Evolutionary conservation across 2,888 invertebrate species (phyloP).

Genomic region (Anodontia alba): DNA sequence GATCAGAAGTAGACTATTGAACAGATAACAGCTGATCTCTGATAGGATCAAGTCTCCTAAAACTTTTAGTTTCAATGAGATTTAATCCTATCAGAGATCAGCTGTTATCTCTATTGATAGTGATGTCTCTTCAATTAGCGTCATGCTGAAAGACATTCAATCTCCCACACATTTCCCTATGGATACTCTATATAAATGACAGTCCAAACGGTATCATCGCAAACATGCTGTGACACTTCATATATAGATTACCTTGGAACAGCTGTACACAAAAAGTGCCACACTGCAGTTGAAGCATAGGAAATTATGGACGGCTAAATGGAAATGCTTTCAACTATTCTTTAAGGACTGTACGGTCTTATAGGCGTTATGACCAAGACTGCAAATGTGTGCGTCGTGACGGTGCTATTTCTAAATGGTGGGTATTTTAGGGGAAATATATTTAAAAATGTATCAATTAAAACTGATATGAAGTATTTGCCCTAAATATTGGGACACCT

Average conservation of each 20-base stretch:
- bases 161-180: slow-evolving; percentile 2
- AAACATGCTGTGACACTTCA: background rate
- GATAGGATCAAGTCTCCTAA: background rate
- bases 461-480: too few species aligned
- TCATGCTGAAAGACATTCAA: background rate
- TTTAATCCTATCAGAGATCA: slow-evolving; percentile 5
- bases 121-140: background rate
- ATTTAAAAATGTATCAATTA: too few species aligned
- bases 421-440: background rate
- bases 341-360: background rate
- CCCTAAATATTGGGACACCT: too few species aligned
- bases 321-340: background rate
- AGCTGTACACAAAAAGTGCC: background rate
- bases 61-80: background rate
- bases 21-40: background rate
- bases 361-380: background rate
- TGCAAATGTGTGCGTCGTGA: slow-evolving; percentile 3
- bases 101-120: background rate
- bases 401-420: slow-evolving; percentile 10
- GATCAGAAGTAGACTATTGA: background rate
- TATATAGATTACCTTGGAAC: background rate
- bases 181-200: background rate
- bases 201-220: background rate
- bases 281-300: background rate
- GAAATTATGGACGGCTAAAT: background rate